Percentiles rank a stretch among this genome's conserved stretches.
These are phyloP conservation scores for Illadopsis cleaveri DNA, from an alignment of 2,113 vertebrate genomes.

Conservation along the genomic window DNA sequence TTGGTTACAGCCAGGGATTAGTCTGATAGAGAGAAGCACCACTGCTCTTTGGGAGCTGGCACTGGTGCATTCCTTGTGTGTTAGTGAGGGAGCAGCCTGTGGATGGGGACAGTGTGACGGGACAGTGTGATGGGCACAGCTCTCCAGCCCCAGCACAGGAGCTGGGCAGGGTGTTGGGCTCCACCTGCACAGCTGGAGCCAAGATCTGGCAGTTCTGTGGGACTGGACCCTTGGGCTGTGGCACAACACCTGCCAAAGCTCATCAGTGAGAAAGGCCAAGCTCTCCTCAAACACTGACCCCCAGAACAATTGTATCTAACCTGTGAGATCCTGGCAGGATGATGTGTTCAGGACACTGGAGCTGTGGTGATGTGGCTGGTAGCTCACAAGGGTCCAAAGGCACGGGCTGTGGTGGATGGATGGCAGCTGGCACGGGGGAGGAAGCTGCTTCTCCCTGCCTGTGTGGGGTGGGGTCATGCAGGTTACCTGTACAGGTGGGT, in stretches of 20 bases:
- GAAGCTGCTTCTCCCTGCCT: background rate
- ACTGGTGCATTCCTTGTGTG: accelerated
- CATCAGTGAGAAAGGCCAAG: background rate
- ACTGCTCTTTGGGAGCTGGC: background rate
- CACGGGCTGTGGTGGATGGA: accelerated
- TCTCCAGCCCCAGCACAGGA: background rate
- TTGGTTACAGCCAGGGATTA: accelerated
- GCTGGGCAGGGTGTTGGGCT: background rate
- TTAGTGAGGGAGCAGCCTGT: accelerated
- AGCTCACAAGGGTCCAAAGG: background rate
- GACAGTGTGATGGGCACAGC: background rate
- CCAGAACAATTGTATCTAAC: background rate
- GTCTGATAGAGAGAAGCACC: background rate
- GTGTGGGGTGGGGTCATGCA: accelerated
- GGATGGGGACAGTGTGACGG: background rate
- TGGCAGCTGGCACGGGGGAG: background rate
- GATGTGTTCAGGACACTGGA: accelerated
- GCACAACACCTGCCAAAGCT: background rate
- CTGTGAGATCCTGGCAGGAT: background rate
- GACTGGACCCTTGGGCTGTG: background rate
- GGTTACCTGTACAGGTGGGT: no score
- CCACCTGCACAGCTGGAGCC: background rate
- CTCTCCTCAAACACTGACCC: background rate
- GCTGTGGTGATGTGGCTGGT: background rate
- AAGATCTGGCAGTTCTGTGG: background rate